phyloP scores from a whole-genome alignment of 2,113 vertebrate species.

The Larimichthys polyactis region DNA sequence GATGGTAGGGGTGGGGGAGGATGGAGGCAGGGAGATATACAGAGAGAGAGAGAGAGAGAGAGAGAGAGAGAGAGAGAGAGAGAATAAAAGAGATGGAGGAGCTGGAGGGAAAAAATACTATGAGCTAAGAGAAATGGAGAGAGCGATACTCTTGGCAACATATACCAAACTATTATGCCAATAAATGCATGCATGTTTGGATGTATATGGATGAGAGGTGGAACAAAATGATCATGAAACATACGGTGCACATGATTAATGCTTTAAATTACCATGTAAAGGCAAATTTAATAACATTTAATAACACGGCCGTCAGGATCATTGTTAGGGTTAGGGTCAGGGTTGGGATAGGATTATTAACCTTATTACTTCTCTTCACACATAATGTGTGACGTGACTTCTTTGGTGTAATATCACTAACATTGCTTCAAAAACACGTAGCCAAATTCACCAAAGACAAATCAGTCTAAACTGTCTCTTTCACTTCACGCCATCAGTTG shows the following conservation, averaged over 20 bases:
- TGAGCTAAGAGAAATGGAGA: conserved; percentile 26
- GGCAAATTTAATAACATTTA: background rate
- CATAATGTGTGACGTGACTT: background rate
- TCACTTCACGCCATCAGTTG: conserved; percentile 3
- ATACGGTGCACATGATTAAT: background rate
- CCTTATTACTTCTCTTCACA: background rate
- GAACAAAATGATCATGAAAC: background rate
- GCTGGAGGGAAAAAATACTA: conserved; percentile 24
- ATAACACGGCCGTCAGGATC: background rate
- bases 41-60: background rate
- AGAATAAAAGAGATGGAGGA: conserved; percentile 42
- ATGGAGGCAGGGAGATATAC: background rate
- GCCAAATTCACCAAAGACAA: background rate
- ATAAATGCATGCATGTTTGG: background rate
- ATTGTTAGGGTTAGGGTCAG: too few relatives aligned
- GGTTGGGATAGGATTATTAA: too few relatives aligned
- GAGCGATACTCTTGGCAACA: conserved; percentile 42
- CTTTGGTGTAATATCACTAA: background rate
- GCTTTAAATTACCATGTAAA: background rate
- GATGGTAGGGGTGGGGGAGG: background rate
- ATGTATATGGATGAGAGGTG: background rate
- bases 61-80: background rate
- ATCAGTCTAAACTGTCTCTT: background rate
- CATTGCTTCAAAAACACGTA: too few relatives aligned
- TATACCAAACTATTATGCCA: conserved; percentile 16